These are phyloP conservation scores for Eristalis pertinax DNA, from an alignment of 2,888 invertebrate genomes.

Conservation along the genomic window DNA sequence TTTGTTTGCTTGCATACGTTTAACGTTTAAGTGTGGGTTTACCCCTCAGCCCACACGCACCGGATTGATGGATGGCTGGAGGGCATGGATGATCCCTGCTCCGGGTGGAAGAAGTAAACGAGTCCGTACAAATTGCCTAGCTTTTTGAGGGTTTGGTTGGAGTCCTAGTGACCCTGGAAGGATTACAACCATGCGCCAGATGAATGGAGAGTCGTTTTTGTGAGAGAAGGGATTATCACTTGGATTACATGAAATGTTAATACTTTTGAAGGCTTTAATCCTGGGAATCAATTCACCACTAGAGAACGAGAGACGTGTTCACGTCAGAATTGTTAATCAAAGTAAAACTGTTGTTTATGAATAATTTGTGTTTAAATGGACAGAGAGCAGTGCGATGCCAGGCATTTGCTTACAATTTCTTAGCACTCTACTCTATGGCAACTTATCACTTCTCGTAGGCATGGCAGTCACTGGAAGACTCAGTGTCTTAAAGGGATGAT, in stretches of 20 bases:
- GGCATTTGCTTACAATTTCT: not conserved
- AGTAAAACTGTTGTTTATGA: not conserved
- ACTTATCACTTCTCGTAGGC: too few species aligned
- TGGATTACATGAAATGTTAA: conserved; percentile 50
- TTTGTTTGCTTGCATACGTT: conserved; percentile 51
- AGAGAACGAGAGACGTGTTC: not conserved
- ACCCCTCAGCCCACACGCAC: not conserved
- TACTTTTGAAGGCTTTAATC: conserved; percentile 15
- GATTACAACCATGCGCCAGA: conserved; percentile 5
- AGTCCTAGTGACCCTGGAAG: conserved; percentile 31
- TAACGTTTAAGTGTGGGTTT: not conserved
- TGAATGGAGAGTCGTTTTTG: conserved; percentile 33
- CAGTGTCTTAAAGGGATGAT: too few species aligned
- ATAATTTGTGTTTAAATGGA: not conserved
- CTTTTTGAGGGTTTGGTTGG: not conserved
- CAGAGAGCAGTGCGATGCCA: too few species aligned
- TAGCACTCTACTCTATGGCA: too few species aligned
- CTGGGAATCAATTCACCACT: conserved; percentile 28
- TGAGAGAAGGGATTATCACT: conserved; percentile 48
- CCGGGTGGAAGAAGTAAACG: not conserved
- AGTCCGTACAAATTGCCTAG: conserved; percentile 6
- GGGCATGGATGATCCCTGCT: not conserved
- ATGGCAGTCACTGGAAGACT: too few species aligned
- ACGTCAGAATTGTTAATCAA: conserved; percentile 16
- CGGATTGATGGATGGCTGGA: conserved; percentile 26